Percentiles rank a stretch among this genome's conserved stretches.
Evolutionary conservation across 2,113 vertebrate genomes (phyloP).

Genomic region (Prionailurus bengalensis): DNA sequence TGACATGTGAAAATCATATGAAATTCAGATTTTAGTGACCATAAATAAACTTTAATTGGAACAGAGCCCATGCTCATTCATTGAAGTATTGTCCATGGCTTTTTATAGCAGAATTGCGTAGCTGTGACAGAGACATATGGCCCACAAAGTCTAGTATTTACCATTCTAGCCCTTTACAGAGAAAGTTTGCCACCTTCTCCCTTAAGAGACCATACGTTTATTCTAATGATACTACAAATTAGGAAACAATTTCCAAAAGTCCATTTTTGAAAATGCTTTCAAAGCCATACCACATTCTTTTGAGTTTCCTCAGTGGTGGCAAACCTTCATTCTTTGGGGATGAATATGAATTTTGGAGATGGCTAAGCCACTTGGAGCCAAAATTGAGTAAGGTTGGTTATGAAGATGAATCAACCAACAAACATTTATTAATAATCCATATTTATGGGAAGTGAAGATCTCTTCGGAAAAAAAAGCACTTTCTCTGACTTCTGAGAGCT

Average conservation of each 20-base stretch:
- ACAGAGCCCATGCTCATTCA: neutral
- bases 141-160: slow-evolving; percentile 30
- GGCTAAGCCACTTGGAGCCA: neutral
- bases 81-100: neutral
- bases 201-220: neutral
- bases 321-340: slow-evolving; percentile 21
- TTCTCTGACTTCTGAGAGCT: slow-evolving; percentile 20
- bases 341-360: slow-evolving; percentile 2
- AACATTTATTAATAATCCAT: slow-evolving; percentile 16
- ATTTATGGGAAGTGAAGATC: neutral
- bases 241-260: slow-evolving; percentile 6
- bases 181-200: neutral
- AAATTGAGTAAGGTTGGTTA: neutral
- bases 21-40: slow-evolving; percentile 39
- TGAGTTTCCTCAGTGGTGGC: neutral
- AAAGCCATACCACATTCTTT: slow-evolving; percentile 22
- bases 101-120: neutral
- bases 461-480: neutral
- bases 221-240: neutral
- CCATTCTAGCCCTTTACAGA: neutral
- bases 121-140: neutral
- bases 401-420: slow-evolving; percentile 29
- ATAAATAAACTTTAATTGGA: slow-evolving; percentile 46
- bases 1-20: neutral
- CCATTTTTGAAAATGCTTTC: neutral